phyloP scores from a whole-genome alignment of 2,113 vertebrate genomes.

The Chlamydotis undulata region DNA sequence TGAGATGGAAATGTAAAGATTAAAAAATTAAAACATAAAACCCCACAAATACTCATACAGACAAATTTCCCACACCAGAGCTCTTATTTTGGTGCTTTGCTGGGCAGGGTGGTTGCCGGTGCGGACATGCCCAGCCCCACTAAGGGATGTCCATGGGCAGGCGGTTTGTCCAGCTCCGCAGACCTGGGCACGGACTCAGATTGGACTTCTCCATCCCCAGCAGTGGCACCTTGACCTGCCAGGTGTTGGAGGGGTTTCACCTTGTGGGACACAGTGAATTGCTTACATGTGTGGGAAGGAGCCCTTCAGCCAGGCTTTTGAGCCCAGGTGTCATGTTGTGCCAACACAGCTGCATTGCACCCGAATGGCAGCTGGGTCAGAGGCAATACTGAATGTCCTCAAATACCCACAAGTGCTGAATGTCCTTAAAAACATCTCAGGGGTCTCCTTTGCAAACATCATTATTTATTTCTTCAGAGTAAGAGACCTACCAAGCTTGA shows the following conservation, averaged over 20 bases:
- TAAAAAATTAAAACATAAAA: neutral
- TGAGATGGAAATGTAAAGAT: neutral
- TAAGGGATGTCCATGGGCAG: accelerated
- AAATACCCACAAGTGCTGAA: neutral
- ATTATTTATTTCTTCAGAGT: neutral
- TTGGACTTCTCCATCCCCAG: neutral
- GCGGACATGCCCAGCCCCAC: accelerated
- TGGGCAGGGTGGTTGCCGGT: neutral
- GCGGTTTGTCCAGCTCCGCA: neutral
- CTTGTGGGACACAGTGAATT: neutral
- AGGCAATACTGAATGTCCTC: neutral
- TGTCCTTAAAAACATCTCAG: neutral
- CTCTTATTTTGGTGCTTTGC: neutral
- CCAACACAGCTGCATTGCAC: neutral
- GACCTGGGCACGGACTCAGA: neutral
- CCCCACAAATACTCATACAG: neutral
- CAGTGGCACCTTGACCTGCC: neutral
- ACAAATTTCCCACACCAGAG: neutral
- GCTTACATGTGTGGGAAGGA: neutral
- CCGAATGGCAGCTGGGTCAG: neutral
- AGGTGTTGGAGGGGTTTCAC: neutral
- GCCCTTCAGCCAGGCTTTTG: neutral
- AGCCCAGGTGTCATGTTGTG: neutral
- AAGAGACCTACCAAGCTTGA: neutral
- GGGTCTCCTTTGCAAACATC: neutral